Base-by-base conservation (phyloP, 2,888 invertebrate species). In the Pachycephus smyrnensis region DNA sequence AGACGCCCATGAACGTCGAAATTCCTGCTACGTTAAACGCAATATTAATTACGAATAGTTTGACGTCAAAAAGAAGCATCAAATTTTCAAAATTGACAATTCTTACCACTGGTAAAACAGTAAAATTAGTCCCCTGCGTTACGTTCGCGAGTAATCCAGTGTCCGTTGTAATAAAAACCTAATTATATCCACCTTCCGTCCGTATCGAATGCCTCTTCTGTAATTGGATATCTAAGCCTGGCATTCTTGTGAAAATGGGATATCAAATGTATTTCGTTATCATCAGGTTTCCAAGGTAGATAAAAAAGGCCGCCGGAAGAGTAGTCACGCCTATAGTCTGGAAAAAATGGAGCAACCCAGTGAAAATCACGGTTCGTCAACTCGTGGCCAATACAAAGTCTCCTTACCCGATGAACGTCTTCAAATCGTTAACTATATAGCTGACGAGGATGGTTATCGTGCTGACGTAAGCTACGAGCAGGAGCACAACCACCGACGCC, bases 391-490 rank as follows among this genome's bases (percentile, higher is more conserved):
- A 31, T 71, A 71, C 71, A 33, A 32, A 33, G 71, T 71, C 23
- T 31, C 74, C 36, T 36, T 74, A 36, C 75, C 75, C 35, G 77
- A 77, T 30, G 79, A 55, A 73, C 74, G 76, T 69, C 36, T 79
- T 69, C 76, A 77, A 78, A 82, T 79, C 79, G 78, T 80, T 80
- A 82, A 80, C 80, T 79, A 79, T 78, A 69, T 79, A 76, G 75
- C 78, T 33, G 76, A 79, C 76, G 76, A 78, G 76, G 80, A 80
- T 74, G 80, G 75, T 73, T 79, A 82, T 82, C 82, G 78, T 31
- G 79, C 82, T 79, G 79, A 82, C 80, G 77, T 80, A 79, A 80
- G 80, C 82, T 75, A 79, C 77, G 76, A 81, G 30, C 11, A 76
- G 79, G 11, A 73, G 76, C 55, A 55, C 23, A 55, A 55, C 55